A percentile compares a stretch with the other conserved stretches of the same genome.
These are phyloP conservation scores for Macquaria australasica DNA, from an alignment of 2,113 vertebrate species.

Conservation along the genomic window DNA sequence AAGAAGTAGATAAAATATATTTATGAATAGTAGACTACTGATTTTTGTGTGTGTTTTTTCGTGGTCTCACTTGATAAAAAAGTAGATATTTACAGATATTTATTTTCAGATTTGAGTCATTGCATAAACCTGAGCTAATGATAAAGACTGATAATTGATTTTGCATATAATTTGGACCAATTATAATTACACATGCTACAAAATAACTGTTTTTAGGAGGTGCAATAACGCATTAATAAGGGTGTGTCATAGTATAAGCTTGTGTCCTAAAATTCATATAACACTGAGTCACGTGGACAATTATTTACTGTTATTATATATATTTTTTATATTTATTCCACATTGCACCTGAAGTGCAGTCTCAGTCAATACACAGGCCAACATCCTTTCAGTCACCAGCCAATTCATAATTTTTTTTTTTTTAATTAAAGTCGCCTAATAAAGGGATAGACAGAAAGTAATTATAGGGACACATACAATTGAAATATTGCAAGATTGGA, in stretches of 20 bases:
- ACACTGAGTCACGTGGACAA: conserved; percentile 5
- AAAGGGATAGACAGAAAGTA: not conserved
- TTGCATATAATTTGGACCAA: not conserved
- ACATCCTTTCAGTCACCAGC: conserved; percentile 1
- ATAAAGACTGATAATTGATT: not conserved
- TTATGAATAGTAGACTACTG: too few species aligned
- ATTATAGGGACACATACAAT: not conserved
- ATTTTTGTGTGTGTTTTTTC: not conserved
- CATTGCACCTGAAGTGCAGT: not conserved
- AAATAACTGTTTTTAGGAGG: not conserved
- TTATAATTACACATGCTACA: not conserved
- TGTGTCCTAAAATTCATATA: not conserved
- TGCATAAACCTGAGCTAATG: not conserved
- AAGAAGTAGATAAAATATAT: not conserved
- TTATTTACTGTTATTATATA: not conserved
- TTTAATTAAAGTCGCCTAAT: not conserved
- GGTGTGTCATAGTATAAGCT: conserved; percentile 20
- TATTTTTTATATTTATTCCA: conserved; percentile 16
- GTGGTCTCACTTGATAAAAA: not conserved
- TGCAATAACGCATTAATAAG: conserved; percentile 6
- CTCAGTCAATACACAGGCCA: conserved; percentile 8
- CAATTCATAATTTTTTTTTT: conserved; percentile 19
- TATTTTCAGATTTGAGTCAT: not conserved
- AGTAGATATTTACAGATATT: not conserved
- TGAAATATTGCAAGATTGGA: not conserved